Base-by-base conservation (phyloP, 2,888 invertebrate genomes). In the Tetranychus piercei region DNA sequence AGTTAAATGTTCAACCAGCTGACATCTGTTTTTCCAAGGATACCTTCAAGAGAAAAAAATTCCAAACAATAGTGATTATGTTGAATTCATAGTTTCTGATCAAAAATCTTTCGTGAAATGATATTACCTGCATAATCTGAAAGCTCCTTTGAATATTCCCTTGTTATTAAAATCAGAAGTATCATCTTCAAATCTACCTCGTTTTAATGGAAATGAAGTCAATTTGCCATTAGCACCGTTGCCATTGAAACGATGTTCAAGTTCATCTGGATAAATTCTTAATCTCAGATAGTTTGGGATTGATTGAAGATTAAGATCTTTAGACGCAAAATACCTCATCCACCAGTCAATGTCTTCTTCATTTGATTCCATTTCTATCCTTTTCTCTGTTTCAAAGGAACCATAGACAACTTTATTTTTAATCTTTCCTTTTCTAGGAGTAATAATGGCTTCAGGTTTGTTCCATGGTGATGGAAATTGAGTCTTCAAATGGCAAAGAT, bases 291-390 rank as follows among this genome's bases (percentile, higher is more conserved):
- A 66, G 45, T 44, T 83, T 83, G 18, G 75, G 43, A 34, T 55
- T 71, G 23, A 44, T 11, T n/a, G 43, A 23, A 65, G 43, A 20
- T 23, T 71, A 18, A 7, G 7, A 9, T n/a, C 34, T 34, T 43
- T 34, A 11, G 84, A 84, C 20, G 83, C 84, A 78, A 83, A 84
- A 78, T 84, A 84, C 77, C 84, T 83, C 77, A 82, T 84, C 84
- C 84, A 84, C 84, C 84, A 84, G 78, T 84, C 84, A 45, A 74
- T 76, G n/a, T 76, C 77, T 23, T 77, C 78, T 71, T 78, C 78
- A 83, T 83, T 80, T 45, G 45, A 45, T 45, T 45, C 45, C 15
- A 11, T 45, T 5, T 69, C 9, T n/a, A 20, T 20, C 85, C 86
- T 78, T 81, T 9, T 71, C 74, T 43, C 71, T 44, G 18, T 74